A percentile compares a stretch with the other conserved stretches of the same genome.
These are phyloP conservation scores for Phyllopteryx taeniolatus DNA, from an alignment of 2,113 vertebrate genomes.

Conservation along the genomic window DNA sequence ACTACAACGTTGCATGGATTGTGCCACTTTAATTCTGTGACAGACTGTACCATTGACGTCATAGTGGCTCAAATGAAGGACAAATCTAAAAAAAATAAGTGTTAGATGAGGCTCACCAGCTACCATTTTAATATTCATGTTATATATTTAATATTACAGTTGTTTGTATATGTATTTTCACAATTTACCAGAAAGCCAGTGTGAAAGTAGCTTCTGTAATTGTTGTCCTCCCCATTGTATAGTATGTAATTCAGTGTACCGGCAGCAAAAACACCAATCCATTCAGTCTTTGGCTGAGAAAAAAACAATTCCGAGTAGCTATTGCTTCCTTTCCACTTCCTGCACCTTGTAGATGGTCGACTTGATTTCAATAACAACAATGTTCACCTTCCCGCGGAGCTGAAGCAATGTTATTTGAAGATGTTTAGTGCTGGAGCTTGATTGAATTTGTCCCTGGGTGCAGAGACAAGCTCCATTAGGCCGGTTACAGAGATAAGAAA, in stretches of 20 bases:
- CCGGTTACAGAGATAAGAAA: conserved; percentile 64
- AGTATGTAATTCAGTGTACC: background rate
- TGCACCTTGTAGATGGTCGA: conserved; percentile 3
- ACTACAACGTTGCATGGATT: background rate
- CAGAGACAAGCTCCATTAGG: conserved; percentile 70
- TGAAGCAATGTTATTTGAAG: conserved; percentile 51
- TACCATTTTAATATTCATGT: too few species aligned
- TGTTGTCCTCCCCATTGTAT: background rate
- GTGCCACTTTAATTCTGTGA: too few species aligned
- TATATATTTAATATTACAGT: background rate
- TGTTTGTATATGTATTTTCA: background rate
- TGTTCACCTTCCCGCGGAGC: conserved; percentile 34
- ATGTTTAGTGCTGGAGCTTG: conserved; percentile 48
- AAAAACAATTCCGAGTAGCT: background rate
- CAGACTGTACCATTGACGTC: too few species aligned
- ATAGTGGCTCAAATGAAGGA: background rate
- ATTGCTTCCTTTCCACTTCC: background rate
- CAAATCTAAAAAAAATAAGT: background rate
- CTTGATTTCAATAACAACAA: conserved; percentile 37
- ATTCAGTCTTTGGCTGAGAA: background rate
- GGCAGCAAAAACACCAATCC: background rate
- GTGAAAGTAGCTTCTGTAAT: background rate
- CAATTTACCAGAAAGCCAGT: background rate
- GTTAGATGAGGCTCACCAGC: too few species aligned
- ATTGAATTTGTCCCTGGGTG: conserved; percentile 59